A percentile compares a stretch with the other conserved stretches of the same genome.
Conservation (phyloP, 2,113 vertebrate species). For the Brachionichthys hirsutus region DNA sequence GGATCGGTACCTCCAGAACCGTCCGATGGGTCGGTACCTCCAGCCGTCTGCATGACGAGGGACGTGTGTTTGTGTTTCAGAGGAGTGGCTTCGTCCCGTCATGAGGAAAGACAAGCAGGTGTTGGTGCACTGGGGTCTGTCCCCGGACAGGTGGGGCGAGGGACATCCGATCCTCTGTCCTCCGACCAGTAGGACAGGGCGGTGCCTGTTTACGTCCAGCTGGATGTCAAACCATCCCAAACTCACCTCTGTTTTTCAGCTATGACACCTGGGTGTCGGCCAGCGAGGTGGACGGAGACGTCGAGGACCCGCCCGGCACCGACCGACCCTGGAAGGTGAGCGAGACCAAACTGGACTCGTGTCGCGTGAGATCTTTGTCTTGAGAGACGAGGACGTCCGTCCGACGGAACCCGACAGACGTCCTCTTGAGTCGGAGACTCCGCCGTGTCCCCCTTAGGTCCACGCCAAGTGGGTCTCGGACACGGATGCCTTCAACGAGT, state of each 20-base stretch:
- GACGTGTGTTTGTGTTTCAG: conserved; percentile 75
- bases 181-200: no score
- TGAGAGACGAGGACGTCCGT: no score
- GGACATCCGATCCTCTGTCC: not conserved
- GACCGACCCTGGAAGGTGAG: conserved; percentile 95
- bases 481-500: conserved; percentile 94
- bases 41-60: no score
- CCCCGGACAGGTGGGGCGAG: conserved; percentile 78
- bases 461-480: conserved; percentile 94
- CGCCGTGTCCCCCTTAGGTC: conserved; percentile 74
- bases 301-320: conserved; percentile 89
- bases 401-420: no score
- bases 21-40: no score
- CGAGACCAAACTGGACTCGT: no score
- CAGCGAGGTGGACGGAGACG: conserved; percentile 88
- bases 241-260: conserved; percentile 60
- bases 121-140: conserved; percentile 94
- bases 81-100: conserved; percentile 96
- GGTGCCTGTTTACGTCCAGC: no score
- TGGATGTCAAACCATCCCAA: no score
- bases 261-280: conserved; percentile 95
- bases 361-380: no score
- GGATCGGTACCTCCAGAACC: no score
- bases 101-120: conserved; percentile 96
- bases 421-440: no score